Base-by-base conservation (phyloP, 2,888 invertebrate genomes). In the Cephus spinipes region DNA sequence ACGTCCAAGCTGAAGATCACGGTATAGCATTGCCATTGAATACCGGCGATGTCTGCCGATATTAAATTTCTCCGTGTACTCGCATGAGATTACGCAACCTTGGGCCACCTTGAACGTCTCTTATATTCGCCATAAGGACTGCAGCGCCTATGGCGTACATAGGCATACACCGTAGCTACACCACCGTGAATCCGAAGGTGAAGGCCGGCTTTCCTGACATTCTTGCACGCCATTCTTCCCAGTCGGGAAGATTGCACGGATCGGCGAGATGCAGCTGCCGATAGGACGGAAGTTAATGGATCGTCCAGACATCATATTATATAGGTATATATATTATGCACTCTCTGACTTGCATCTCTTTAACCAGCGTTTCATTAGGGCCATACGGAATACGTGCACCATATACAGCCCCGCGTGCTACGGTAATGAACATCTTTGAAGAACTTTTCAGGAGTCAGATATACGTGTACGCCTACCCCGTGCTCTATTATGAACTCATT, bases 191-290 rank as follows among this genome's bases (percentile, higher is more conserved):
- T 55, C 55, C 55, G 55, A 55, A 55, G 55, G 55, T 23, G 55
- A 55, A 55, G 55, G 55, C 55, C 55, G 71, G 32, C 31, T 71
- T 32, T 71, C 71, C 71, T 71, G 31, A 71, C 31, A 71, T 71
- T 71, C 71, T 33, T 33, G 71, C 71, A 71, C 71, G 71, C 31
- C 71, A 71, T 71, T 71, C 32, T 55, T 55, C 23, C 6, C 55
- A 55, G 23, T 55, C 55, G 32, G 71, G 71, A 32, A 71, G 71
- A 71, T 71, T 71, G 71, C 71, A 33, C 32, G 12, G 71, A 71
- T 71, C 71, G 12, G 71, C 71, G 71, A 71, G 71, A 71, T 71
- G 71, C 71, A 71, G 71, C 71, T 71, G 71, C 71, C 71, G 71
- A 71, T 31, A 32, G 71, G 33, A 31, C 71, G 71, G 71, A 71